Evolutionary conservation across 2,113 vertebrate genomes (phyloP), one percentile per base, ranked within the genome.

Genomic region (Psephotus haematonotus): DNA sequence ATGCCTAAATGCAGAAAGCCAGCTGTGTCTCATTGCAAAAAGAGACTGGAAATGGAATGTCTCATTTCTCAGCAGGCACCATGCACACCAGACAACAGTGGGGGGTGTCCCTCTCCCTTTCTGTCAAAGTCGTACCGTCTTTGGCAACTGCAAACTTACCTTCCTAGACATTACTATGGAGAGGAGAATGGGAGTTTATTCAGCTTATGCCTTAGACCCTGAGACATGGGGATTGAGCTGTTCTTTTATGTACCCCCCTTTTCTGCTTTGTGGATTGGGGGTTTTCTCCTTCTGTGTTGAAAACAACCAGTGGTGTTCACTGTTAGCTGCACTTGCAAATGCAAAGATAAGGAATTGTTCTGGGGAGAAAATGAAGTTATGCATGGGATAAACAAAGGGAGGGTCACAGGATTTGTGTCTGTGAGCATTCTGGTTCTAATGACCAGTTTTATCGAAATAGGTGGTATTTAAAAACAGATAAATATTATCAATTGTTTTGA

Each of bases 1-100:
- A 79, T 24, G 15, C 65, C 67, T 91, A 92, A 93, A 91, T 65
- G 77, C 62, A 96, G 81, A 79, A 93, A 92, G 79, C 11, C 33
- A 65, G 16, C 44, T 52, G 16, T 3, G 6, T 78, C 31, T 76
- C 22, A 22, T 47, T 71, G 39, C 41, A 81, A 62, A 72, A 82
- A 77, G 49, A n/a, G 25, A 22, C 13, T 62, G 47, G 52, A 79
- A 89, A 88, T 72, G 52, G 64, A 93, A 86, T 33, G 5, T 79
- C 37, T 72, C 55, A 5, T 49, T 85, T 88, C 50, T 88, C 35
- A 80, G 29, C 23, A 28, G 46, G 31, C 75, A 55, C 33, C 12
- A 5, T 37, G 53, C 13, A 60, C 17, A 52, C 29, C 29, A 87
- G 59, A 35, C 19, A 71, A 4, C 17, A 43, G 0, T 0, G 22